Conservation (phyloP, 92 coral and sea anemone genomes). For the Heliopora coerulea region DNA sequence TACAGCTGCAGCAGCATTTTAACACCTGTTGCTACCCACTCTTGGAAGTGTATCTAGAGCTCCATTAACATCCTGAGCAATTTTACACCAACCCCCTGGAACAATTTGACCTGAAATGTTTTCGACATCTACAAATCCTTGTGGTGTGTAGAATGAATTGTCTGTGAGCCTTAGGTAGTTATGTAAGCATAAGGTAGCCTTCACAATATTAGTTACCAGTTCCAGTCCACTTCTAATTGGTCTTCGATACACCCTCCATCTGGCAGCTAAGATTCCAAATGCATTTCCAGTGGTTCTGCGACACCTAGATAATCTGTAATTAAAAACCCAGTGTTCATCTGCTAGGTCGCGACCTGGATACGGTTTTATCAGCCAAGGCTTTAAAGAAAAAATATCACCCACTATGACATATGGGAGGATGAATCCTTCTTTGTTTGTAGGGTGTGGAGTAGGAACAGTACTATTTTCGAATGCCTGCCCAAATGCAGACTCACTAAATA, state of each 20-base stretch:
- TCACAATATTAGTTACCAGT: constrained; percentile 22
- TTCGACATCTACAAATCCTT: constrained; percentile 29
- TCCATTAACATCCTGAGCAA: constrained; percentile 16
- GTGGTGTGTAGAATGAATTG: constrained; percentile 32
- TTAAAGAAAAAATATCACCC: constrained; percentile 32
- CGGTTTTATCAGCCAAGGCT: constrained; percentile 41
- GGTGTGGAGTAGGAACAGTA: constrained; percentile 12
- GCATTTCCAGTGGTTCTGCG: constrained; percentile 42
- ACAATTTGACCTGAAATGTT: constrained; percentile 15
- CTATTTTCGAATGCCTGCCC: constrained; percentile 14
- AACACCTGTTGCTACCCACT: too few species aligned
- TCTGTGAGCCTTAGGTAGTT: constrained; percentile 28
- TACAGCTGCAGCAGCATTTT: too few species aligned
- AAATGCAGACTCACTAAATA: constrained; percentile 16
- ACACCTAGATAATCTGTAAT: constrained; percentile 39
- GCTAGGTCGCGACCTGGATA: constrained; percentile 20
- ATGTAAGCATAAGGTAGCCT: constrained; percentile 36
- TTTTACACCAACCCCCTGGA: constrained; percentile 34
- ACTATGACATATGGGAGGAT: constrained; percentile 38
- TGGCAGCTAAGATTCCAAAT: constrained; percentile 43
- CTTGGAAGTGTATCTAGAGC: background rate
- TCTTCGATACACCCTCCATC: constrained; percentile 41
- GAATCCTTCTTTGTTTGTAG: constrained; percentile 24
- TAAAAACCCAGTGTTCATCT: constrained; percentile 18
- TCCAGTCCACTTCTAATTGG: constrained; percentile 37